Conservation (phyloP, 2,888 invertebrate genomes). For the Poecilus cupreus region DNA sequence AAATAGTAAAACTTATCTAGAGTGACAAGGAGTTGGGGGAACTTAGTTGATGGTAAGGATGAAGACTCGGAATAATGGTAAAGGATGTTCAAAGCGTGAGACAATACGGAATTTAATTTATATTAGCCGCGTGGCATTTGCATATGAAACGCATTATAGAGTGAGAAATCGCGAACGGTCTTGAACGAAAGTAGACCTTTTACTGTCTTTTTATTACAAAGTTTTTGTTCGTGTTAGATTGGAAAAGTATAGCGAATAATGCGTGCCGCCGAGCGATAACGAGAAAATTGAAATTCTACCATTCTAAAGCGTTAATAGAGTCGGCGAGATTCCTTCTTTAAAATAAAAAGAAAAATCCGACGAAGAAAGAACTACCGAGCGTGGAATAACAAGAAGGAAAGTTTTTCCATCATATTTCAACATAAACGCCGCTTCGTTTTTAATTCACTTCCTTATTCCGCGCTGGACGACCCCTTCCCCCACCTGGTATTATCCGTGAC, state of each 20-base stretch:
- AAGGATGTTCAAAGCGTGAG: no score
- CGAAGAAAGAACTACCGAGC: constrained; percentile 2
- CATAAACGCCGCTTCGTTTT: constrained; percentile 11
- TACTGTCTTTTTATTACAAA: constrained; percentile 45
- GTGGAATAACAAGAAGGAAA: constrained; percentile 67
- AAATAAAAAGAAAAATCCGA: constrained; percentile 16
- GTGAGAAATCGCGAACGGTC: no score
- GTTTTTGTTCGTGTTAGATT: constrained; percentile 62
- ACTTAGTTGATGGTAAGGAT: no score
- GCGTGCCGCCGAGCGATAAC: constrained; percentile 70
- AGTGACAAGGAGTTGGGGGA: no score
- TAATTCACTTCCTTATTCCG: constrained; percentile 13
- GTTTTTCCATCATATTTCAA: constrained; percentile 68
- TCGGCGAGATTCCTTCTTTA: constrained; percentile 59
- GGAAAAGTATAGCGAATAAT: constrained; percentile 67
- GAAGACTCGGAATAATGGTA: no score
- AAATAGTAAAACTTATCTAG: no score
- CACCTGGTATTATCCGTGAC: neutral
- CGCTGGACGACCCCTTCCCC: neutral
- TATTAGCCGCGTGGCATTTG: neutral
- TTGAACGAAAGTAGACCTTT: neutral
- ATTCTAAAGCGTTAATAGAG: constrained; percentile 70
- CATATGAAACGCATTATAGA: neutral
- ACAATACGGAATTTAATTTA: neutral
- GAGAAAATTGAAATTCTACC: constrained; percentile 71